Conservation (phyloP, 2,113 vertebrate genomes). For the Apteryx mantelli region DNA sequence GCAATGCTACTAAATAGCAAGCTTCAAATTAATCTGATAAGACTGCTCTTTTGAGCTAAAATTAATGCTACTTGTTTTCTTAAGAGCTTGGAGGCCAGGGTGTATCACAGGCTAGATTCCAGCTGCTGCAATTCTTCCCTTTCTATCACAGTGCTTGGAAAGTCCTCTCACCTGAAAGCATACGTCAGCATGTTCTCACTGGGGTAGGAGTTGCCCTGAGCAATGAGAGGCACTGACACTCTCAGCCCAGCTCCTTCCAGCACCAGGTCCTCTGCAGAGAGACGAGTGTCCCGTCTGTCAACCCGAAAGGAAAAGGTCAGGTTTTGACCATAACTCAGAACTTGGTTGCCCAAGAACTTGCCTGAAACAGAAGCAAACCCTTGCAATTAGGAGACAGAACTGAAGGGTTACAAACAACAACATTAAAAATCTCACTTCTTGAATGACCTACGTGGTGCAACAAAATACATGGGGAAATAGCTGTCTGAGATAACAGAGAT, state of each 20-base stretch:
- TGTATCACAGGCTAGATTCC: background rate
- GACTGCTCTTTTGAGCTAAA: background rate
- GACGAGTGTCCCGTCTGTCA: constrained; percentile 88
- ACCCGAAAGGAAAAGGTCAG: constrained; percentile 90
- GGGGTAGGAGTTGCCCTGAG: constrained; percentile 95
- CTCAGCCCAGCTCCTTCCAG: constrained; percentile 88
- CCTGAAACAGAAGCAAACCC: constrained; percentile 74
- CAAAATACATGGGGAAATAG: constrained; percentile 94
- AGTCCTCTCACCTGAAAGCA: constrained; percentile 86
- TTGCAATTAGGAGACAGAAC: background rate
- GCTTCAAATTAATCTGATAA: background rate
- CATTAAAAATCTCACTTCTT: background rate
- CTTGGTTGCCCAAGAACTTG: constrained; percentile 91
- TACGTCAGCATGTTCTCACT: constrained; percentile 85
- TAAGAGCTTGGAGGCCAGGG: background rate
- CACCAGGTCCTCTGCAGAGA: constrained; percentile 94
- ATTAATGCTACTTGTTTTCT: background rate
- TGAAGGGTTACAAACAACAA: background rate
- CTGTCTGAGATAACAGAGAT: constrained; percentile 90
- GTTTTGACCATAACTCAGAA: constrained; percentile 95
- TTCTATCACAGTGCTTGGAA: background rate
- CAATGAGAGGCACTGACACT: constrained; percentile 91
- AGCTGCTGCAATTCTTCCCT: background rate
- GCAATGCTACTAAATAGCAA: accelerated
- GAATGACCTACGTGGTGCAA: constrained; percentile 87